phyloP scores from a whole-genome alignment of 2,888 invertebrate genomes.

The Scaeva pyrastri region DNA sequence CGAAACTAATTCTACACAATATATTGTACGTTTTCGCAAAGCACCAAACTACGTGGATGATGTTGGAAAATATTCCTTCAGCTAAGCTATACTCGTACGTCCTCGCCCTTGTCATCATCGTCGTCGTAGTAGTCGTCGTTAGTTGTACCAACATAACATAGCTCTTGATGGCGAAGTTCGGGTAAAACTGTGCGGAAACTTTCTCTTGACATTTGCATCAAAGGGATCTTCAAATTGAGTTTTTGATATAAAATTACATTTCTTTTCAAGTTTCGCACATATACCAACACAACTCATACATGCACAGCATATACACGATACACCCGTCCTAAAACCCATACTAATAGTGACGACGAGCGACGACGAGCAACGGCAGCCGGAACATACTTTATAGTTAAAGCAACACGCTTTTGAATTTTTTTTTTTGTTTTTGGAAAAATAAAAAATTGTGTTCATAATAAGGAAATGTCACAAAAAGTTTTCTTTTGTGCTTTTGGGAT shows the following conservation, averaged over 20 bases:
- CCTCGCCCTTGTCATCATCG: no score
- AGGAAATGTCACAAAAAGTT: constrained; percentile 18
- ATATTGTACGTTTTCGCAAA: constrained; percentile 18
- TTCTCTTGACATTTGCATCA: constrained; percentile 72
- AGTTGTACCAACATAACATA: background rate
- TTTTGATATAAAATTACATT: constrained; percentile 72
- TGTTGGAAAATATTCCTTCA: constrained; percentile 26
- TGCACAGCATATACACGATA: no score
- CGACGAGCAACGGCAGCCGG: background rate
- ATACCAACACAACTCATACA: background rate
- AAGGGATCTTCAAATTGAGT: constrained; percentile 71
- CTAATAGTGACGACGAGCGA: background rate
- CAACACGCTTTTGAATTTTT: constrained; percentile 26
- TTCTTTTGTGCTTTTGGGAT: constrained; percentile 1
- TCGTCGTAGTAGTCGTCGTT: no score
- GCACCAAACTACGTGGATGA: constrained; percentile 27
- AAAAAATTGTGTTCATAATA: constrained; percentile 6
- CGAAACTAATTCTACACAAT: constrained; percentile 48
- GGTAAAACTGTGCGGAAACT: constrained; percentile 51
- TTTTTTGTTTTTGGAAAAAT: background rate
- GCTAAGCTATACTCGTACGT: no score
- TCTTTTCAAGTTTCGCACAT: constrained; percentile 63
- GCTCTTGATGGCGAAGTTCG: constrained; percentile 23
- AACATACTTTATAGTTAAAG: constrained; percentile 43
- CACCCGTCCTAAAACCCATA: background rate